Evolutionary conservation across 35 echinoderm and acorn worm genomes (phyloP), one percentile per base, ranked within the genome.

Genomic region (Heliocidaris erythrogramma): DNA sequence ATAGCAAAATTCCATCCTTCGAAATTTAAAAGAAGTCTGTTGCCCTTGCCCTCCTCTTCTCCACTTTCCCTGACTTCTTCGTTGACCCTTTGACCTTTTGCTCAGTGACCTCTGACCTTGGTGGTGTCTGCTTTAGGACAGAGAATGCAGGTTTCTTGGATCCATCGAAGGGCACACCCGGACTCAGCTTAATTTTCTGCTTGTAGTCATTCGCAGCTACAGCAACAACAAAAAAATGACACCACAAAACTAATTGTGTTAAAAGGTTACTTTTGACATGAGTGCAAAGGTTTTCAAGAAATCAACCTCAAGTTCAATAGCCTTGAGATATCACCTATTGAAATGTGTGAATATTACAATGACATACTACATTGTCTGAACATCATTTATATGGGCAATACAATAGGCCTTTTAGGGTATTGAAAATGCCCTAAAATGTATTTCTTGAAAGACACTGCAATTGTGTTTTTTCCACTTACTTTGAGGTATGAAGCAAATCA

Each of bases 81-180:
- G 92, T 52, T 18, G 88, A 31, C 21, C 48, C 49, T 85, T 78
- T 32, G 47, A 89, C 18, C 87, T 89, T 89, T 32, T 30, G 31
- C 18, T 5, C n/a, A 27, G 5, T 85, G 59, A 50, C 59, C 30
- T 85, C 84, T 24, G 90, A 31, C 9, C 84, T 49, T 30, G 42
- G 32, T 50, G 96, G 96, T 16, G 85, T 95, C 42, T 49, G 59
- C 53, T 98, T 98, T 7, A 98, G 90, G 8, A 90, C 97, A 30
- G 96, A 94, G 6, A 95, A 95, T 12, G 94, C 85, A 29, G 97
- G 97, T 85, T 98, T 96, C 96, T 96, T 98, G 30, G 88, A 60
- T 13, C 93, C 92, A 94, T 98, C 97, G 60, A 98, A 98, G 32
- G 97, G 97, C n/a, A 98, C 96, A 14, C 95, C 97, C 3, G 97